Percentiles rank a stretch among this genome's conserved stretches.
Evolutionary conservation across 2,888 invertebrate genomes (phyloP).

Genomic region (Branchellion lobata): DNA sequence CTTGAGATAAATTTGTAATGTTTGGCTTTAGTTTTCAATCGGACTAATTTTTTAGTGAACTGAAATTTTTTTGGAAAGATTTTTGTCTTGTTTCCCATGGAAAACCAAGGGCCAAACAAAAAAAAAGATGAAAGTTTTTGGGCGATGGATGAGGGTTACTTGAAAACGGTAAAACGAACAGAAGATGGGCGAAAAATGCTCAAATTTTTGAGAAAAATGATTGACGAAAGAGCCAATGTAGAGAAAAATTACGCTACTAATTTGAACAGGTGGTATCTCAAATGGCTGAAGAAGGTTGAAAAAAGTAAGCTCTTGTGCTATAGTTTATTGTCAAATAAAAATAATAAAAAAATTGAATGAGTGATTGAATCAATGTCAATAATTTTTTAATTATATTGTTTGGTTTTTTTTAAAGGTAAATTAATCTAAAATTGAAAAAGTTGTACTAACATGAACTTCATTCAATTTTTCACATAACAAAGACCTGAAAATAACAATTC

Average conservation of each 20-base stretch:
- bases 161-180: conserved; percentile 34
- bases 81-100: neutral
- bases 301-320: conserved; percentile 35
- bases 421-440: too few species aligned
- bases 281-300: conserved; percentile 40
- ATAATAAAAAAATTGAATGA: too few species aligned
- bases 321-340: too few species aligned
- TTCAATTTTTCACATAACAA: too few species aligned
- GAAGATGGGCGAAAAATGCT: conserved; percentile 41
- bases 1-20: too few species aligned
- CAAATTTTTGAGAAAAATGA: conserved; percentile 37
- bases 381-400: too few species aligned
- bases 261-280: conserved; percentile 37
- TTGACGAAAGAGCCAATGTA: conserved; percentile 42
- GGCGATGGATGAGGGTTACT: conserved; percentile 42
- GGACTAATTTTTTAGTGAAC: too few species aligned
- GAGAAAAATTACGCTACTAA: conserved; percentile 39
- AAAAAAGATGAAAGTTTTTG: conserved; percentile 35
- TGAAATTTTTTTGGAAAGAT: neutral
- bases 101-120: neutral
- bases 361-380: too few species aligned
- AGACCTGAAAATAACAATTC: too few species aligned
- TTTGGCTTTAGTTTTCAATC: too few species aligned
- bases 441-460: too few species aligned
- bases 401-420: too few species aligned